Evolutionary conservation across 2,113 vertebrate species (phyloP).

Genomic region (Mola mola): DNA sequence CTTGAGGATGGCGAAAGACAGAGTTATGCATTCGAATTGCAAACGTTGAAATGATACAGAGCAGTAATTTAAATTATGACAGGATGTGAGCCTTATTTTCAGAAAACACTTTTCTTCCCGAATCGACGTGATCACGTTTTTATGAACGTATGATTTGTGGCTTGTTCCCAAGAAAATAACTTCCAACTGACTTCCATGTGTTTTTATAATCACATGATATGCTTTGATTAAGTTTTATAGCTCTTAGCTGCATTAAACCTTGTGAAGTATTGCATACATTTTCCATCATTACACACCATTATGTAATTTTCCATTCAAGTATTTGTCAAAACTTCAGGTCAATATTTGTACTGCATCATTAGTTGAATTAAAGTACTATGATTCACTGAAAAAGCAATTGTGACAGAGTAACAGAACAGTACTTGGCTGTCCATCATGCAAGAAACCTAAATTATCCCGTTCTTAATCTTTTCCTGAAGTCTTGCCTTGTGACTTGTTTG

Average conservation of each 20-base stretch:
- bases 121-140: conserved; percentile 29
- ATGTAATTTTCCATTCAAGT: conserved; percentile 34
- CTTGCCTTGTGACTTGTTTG: conserved; percentile 42
- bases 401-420: conserved; percentile 12
- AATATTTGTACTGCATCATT: conserved; percentile 25
- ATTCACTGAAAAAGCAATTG: conserved; percentile 19
- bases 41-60: conserved; percentile 31
- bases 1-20: conserved; percentile 2
- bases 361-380: conserved; percentile 12
- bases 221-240: conserved; percentile 36
- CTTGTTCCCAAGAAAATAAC: conserved; percentile 15
- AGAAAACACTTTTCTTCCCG: conserved; percentile 36
- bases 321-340: conserved; percentile 24
- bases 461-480: conserved; percentile 44
- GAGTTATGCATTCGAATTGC: conserved; percentile 7
- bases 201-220: conserved; percentile 50
- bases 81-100: conserved; percentile 24
- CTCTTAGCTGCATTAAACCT: conserved; percentile 27
- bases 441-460: conserved; percentile 28
- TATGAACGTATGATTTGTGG: conserved; percentile 23
- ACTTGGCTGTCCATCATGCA: conserved; percentile 13
- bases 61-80: conserved; percentile 30
- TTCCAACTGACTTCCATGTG: conserved; percentile 29
- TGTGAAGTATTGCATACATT: conserved; percentile 26
- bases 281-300: conserved; percentile 9